Base-by-base conservation (phyloP, 2,888 invertebrate genomes). In the Diplazon laetatorius region DNA sequence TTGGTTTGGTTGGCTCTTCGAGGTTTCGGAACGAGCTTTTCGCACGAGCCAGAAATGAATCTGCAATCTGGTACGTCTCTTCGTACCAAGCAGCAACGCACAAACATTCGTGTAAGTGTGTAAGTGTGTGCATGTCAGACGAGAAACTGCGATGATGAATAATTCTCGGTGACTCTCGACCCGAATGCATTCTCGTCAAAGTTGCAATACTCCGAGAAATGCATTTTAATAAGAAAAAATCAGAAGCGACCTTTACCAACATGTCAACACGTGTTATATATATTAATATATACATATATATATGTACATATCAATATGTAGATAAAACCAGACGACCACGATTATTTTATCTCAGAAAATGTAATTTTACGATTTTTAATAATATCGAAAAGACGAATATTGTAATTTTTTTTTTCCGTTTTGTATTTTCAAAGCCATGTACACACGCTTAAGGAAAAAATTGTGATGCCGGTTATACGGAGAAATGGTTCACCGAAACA, bases 111-210 rank as follows among this genome's bases (percentile, higher is more conserved):
- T n/a, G n/a, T n/a, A n/a, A n/a, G n/a, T n/a, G n/a, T n/a, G n/a
- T n/a, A n/a, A n/a, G n/a, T n/a, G n/a, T n/a, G n/a, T n/a, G n/a
- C n/a, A n/a, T n/a, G n/a, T n/a, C n/a, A 76, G 39, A 30, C 30
- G 59, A 25, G 70, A 76, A 70, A 18, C 70, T 57, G 70, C 25
- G 63, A 70, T 76, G 48, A 70, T 76, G 76, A 76, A 76, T 76
- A 76, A 76, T 70, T 76, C 65, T 50, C 5, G 59, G 59, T 59
- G 50, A 55, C 62, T 62, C 35, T 9, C 8, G 22, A 2, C 25
- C 30, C 48, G 39, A n/a, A 25, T 42, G 25, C 12, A 52, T 71
- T 62, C 52, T 52, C 50, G 63, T 63, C 35, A 63, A 63, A 37
- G 55, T 46, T 63, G 55, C 46, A 55, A 37, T 55, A 35, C 35